phyloP scores from a whole-genome alignment of 2,888 invertebrate species.

The Chydorus sphaericus region DNA sequence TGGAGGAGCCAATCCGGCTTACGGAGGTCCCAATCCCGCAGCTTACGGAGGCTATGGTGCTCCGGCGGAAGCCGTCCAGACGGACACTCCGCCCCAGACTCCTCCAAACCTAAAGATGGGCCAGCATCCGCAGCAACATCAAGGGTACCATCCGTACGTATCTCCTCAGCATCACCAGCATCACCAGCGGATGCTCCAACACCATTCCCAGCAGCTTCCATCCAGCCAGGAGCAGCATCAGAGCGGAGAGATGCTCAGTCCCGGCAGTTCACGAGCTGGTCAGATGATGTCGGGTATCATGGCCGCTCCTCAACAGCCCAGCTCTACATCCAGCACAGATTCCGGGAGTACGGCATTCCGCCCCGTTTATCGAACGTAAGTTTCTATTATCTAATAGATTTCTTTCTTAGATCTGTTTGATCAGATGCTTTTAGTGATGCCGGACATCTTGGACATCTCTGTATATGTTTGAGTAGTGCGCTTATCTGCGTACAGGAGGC shows the following conservation, averaged over 20 bases:
- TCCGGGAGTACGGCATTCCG: conserved; percentile 35
- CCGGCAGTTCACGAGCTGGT: conserved; percentile 24
- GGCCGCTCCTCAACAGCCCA: conserved; percentile 31
- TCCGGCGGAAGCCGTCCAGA: conserved; percentile 47
- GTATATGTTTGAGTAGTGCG: too few relatives aligned
- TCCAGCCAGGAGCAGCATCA: neutral
- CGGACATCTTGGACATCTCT: too few relatives aligned
- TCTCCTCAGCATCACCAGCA: neutral
- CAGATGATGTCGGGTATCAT: neutral
- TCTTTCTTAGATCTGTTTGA: too few relatives aligned
- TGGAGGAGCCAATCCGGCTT: neutral
- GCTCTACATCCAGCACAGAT: conserved; percentile 30
- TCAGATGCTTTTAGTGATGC: too few relatives aligned
- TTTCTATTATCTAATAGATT: too few relatives aligned
- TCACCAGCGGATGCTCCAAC: conserved; percentile 17
- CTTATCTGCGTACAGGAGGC: too few relatives aligned
- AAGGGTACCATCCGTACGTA: conserved; percentile 6
- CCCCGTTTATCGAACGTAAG: conserved; percentile 25
- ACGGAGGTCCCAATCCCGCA: neutral
- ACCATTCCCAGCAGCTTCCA: conserved; percentile 21
- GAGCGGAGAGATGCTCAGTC: conserved; percentile 16
- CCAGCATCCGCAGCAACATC: conserved; percentile 14
- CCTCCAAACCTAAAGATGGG: conserved; percentile 75
- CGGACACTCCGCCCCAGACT: conserved; percentile 85
- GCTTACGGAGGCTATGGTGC: conserved; percentile 4